These are phyloP conservation scores for Triplophysa siluroides DNA, from an alignment of 2,113 vertebrate species.

Conservation along the genomic window DNA sequence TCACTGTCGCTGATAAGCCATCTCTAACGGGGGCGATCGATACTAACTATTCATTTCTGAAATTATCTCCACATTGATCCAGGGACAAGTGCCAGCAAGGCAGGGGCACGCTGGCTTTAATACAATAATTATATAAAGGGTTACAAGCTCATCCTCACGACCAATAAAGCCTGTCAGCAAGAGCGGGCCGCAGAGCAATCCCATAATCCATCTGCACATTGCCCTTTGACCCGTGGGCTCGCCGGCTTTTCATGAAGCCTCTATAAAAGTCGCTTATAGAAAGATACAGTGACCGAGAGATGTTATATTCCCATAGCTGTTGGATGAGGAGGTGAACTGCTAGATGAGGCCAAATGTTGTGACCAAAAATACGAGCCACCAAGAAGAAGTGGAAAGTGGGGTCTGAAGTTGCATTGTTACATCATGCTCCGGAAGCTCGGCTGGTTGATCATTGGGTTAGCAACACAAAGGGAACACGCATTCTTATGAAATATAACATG, in stretches of 20 bases:
- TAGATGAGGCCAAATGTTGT: constrained; percentile 33
- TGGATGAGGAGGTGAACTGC: constrained; percentile 50
- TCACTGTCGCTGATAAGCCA: constrained; percentile 88
- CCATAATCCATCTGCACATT: constrained; percentile 98
- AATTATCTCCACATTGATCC: constrained; percentile 99
- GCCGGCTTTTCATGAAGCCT: constrained; percentile 81
- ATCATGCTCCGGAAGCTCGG: too few species aligned
- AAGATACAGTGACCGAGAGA: constrained; percentile 71
- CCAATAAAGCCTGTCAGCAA: constrained; percentile 98
- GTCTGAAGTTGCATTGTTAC: too few species aligned
- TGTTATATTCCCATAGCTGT: constrained; percentile 58
- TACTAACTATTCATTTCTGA: constrained; percentile 99
- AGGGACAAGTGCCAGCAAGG: constrained; percentile 87
- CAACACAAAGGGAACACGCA: too few species aligned
- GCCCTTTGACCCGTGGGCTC: constrained; percentile 88
- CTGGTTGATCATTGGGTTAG: too few species aligned
- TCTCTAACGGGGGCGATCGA: constrained; percentile 87
- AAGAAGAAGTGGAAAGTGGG: too few species aligned
- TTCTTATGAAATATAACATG: too few species aligned
- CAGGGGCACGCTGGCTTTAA: constrained; percentile 88
- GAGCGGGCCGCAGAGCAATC: constrained; percentile 85
- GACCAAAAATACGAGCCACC: not conserved
- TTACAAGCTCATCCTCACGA: constrained; percentile 96
- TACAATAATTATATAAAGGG: constrained; percentile 99
- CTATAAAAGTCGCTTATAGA: constrained; percentile 81